phyloP scores from a whole-genome alignment of 2,888 invertebrate genomes.

The Allolobophora icterica region DNA sequence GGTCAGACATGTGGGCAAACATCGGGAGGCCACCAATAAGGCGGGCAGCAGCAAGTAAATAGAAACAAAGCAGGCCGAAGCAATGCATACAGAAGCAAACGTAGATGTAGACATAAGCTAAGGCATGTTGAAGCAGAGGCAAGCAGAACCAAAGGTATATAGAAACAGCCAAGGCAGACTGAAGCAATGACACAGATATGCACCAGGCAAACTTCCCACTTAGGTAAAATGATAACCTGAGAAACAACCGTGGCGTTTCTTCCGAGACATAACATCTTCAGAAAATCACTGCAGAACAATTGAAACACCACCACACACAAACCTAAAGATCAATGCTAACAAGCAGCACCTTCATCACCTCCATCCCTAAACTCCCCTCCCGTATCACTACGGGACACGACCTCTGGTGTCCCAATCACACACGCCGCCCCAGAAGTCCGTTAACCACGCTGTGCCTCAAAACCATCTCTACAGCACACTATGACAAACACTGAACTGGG shows the following conservation, averaged over 20 bases:
- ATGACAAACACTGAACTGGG: neutral
- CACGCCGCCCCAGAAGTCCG: neutral
- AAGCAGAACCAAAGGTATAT: neutral
- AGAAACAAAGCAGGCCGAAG: no score
- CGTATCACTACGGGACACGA: neutral
- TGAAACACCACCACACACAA: neutral
- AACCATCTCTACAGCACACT: neutral
- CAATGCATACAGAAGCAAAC: neutral
- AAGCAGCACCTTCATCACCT: neutral
- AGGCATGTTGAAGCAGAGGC: neutral
- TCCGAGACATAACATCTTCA: neutral
- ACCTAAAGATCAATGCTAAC: neutral
- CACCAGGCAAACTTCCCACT: neutral
- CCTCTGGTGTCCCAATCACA: neutral
- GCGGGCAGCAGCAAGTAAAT: no score
- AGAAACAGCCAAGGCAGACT: neutral
- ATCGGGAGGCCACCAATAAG: no score
- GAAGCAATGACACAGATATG: neutral
- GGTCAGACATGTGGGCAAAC: no score
- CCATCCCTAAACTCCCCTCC: neutral
- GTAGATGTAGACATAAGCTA: neutral
- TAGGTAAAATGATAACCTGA: neutral
- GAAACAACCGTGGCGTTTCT: neutral
- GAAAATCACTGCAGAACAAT: neutral
- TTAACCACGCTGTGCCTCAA: neutral